phyloP scores from a whole-genome alignment of 2,888 invertebrate genomes.

The Eupithecia centaureata region DNA sequence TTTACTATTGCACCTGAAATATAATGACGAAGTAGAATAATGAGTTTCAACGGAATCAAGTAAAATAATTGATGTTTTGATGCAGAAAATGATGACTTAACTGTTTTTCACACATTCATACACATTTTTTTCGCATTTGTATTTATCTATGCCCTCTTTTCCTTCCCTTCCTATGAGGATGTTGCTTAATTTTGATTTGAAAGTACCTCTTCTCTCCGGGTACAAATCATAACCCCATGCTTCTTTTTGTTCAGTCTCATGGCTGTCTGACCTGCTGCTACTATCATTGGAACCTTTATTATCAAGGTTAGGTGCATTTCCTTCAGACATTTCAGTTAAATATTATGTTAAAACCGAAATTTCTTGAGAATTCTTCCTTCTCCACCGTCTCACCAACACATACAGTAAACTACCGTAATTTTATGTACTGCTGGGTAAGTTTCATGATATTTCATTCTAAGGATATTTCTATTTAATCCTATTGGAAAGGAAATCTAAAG shows the following conservation, averaged over 20 bases:
- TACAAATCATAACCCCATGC: constrained; percentile 92
- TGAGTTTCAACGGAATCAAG: background rate
- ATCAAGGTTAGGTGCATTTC: constrained; percentile 36
- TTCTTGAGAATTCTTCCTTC: constrained; percentile 6
- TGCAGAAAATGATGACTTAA: constrained; percentile 54
- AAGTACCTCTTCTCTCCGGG: constrained; percentile 89
- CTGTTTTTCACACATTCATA: constrained; percentile 89
- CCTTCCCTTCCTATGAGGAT: constrained; percentile 87
- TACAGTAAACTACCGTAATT: background rate
- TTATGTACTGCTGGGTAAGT: background rate
- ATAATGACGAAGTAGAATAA: constrained; percentile 32
- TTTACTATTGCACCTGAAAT: constrained; percentile 89
- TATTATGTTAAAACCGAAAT: constrained; percentile 15
- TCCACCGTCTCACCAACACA: background rate
- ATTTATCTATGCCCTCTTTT: constrained; percentile 87
- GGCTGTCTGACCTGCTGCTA: constrained; percentile 33
- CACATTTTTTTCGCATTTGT: constrained; percentile 92
- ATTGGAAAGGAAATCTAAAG: background rate
- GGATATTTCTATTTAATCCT: background rate
- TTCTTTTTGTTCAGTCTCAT: constrained; percentile 52
- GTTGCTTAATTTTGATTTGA: constrained; percentile 80
- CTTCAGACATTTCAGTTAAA: constrained; percentile 51
- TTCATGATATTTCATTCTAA: too few species aligned
- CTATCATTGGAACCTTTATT: constrained; percentile 32
- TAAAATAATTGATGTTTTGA: background rate